These are phyloP conservation scores for Stenurella melanura DNA, from an alignment of 2,888 invertebrate species.

Conservation along the genomic window DNA sequence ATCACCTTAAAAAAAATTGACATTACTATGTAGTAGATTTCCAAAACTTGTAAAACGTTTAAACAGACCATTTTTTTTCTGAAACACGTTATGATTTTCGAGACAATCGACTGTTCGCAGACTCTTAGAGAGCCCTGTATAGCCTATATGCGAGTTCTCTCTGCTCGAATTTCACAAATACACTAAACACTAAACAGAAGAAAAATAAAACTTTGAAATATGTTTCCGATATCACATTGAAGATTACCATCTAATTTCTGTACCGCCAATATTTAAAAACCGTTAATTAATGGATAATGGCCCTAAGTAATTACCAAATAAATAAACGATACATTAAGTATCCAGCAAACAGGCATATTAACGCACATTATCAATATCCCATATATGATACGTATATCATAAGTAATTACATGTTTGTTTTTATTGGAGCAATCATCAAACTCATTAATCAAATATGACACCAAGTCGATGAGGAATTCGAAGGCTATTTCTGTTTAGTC, in stretches of 20 bases:
- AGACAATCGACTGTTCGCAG: too few relatives aligned
- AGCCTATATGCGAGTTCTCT: too few relatives aligned
- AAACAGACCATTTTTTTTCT: too few relatives aligned
- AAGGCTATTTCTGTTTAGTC: slow-evolving; percentile 50
- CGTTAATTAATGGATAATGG: slow-evolving; percentile 1
- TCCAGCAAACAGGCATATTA: slow-evolving; percentile 40
- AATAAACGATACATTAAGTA: slow-evolving; percentile 10
- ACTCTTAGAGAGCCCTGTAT: too few relatives aligned
- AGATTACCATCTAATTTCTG: neutral
- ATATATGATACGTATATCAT: slow-evolving; percentile 42
- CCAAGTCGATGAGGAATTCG: slow-evolving; percentile 50
- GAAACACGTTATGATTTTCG: too few relatives aligned
- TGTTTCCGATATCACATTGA: neutral
- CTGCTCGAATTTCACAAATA: too few relatives aligned
- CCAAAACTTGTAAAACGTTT: too few relatives aligned
- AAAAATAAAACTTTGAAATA: too few relatives aligned
- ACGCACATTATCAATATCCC: slow-evolving; percentile 45
- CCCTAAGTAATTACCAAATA: slow-evolving; percentile 27
- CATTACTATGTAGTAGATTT: too few relatives aligned
- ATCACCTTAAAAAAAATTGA: too few relatives aligned
- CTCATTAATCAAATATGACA: slow-evolving; percentile 56
- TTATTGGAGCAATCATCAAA: slow-evolving; percentile 54
- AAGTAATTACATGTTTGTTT: slow-evolving; percentile 55
- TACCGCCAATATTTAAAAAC: neutral
- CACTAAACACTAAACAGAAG: too few relatives aligned